Conservation (phyloP, 2,888 invertebrate genomes). For the Leptinotarsa peninsularis region DNA sequence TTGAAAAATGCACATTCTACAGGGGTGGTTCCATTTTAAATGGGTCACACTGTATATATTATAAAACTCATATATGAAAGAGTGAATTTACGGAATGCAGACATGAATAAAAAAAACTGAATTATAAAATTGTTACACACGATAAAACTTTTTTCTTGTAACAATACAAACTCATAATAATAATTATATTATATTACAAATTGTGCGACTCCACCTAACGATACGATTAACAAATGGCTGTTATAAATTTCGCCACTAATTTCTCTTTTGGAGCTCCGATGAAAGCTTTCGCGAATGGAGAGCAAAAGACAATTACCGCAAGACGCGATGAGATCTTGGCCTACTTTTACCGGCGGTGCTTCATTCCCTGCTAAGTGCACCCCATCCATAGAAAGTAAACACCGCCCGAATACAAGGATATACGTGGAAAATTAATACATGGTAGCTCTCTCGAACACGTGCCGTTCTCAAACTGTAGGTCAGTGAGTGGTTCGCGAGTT, state of each 20-base stretch:
- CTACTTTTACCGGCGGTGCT: constrained; percentile 1
- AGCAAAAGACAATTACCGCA: constrained; percentile 9
- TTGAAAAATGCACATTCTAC: no score
- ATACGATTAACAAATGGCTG: not conserved
- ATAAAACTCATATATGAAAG: no score
- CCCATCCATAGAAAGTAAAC: not conserved
- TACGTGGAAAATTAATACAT: constrained; percentile 7
- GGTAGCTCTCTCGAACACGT: not conserved
- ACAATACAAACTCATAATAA: no score
- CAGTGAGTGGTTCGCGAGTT: not conserved
- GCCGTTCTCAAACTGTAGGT: not conserved
- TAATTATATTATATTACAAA: no score
- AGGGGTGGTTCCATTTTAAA: no score
- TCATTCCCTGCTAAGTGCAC: constrained; percentile 1
- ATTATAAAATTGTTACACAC: no score
- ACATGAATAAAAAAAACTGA: no score
- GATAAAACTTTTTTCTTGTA: no score
- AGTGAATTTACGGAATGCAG: no score
- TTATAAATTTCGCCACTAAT: not conserved
- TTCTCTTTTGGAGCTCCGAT: not conserved
- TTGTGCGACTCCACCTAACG: not conserved
- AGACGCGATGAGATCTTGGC: not conserved
- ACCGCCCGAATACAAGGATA: not conserved
- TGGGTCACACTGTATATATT: no score
- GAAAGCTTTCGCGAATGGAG: not conserved